Evolutionary conservation across 2,113 vertebrate genomes (phyloP).

Genomic region (Meleagris gallopavo): DNA sequence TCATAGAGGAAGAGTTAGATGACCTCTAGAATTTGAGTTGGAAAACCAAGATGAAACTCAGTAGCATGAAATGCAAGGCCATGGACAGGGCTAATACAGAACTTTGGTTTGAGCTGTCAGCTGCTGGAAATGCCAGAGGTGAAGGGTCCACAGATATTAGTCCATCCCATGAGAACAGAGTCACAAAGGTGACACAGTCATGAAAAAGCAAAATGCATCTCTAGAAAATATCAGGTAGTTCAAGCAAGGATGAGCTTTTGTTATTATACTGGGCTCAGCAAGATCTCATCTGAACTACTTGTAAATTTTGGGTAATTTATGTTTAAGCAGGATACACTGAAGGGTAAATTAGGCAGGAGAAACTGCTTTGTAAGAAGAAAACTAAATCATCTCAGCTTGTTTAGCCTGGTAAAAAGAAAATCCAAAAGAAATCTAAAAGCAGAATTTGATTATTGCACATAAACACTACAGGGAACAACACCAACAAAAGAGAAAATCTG

Average conservation of each 20-base stretch:
- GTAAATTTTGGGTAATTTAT: constrained; percentile 38
- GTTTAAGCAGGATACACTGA: not conserved
- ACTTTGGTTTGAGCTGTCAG: constrained; percentile 21
- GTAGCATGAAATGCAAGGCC: not conserved
- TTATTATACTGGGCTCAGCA: not conserved
- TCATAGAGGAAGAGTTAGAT: not conserved
- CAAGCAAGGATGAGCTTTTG: not conserved
- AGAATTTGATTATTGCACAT: constrained; percentile 47
- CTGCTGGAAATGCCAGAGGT: constrained; percentile 32
- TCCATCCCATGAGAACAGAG: not conserved
- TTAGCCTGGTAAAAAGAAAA: not conserved
- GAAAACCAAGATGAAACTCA: constrained; percentile 29
- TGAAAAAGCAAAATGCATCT: not conserved
- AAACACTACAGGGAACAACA: constrained; percentile 45
- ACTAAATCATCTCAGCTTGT: not conserved
- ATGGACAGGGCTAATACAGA: not conserved
- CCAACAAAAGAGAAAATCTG: constrained; percentile 29
- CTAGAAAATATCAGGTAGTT: constrained; percentile 1
- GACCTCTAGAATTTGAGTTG: not conserved
- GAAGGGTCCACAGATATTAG: constrained; percentile 6
- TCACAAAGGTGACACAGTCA: not conserved
- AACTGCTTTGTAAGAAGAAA: not conserved
- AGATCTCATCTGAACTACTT: not conserved
- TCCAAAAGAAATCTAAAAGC: not conserved
- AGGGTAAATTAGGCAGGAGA: not conserved